These are phyloP conservation scores for Tinea semifulvella DNA, from an alignment of 2,888 invertebrate genomes.

Conservation along the genomic window DNA sequence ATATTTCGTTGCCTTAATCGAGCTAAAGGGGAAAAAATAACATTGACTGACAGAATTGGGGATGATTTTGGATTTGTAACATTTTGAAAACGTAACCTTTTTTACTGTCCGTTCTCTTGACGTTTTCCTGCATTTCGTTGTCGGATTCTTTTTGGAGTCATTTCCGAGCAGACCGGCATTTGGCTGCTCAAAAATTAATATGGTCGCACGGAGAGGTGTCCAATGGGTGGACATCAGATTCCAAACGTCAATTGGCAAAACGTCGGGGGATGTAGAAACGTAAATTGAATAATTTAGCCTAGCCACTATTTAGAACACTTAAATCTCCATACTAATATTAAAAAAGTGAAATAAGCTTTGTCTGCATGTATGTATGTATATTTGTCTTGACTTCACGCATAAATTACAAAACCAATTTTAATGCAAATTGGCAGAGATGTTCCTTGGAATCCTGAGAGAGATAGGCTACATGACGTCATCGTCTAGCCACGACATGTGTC, in stretches of 20 bases:
- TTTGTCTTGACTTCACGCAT: too few relatives aligned
- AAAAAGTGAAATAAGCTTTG: too few relatives aligned
- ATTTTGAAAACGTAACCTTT: neutral
- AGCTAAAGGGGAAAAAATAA: neutral
- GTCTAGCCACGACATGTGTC: too few relatives aligned
- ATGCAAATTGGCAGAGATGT: too few relatives aligned
- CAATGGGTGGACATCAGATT: neutral
- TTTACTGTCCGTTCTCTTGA: neutral
- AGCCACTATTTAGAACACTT: neutral
- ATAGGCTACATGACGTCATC: too few relatives aligned
- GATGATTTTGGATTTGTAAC: neutral
- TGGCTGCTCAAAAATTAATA: neutral
- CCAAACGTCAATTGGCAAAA: neutral
- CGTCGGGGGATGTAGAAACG: neutral
- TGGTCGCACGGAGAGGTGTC: neutral
- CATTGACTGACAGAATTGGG: constrained; percentile 5
- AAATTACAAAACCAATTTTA: too few relatives aligned
- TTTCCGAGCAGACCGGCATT: neutral
- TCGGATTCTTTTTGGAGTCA: neutral
- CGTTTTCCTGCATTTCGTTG: neutral
- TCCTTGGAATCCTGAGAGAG: too few relatives aligned
- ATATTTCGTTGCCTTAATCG: neutral
- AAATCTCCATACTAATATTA: neutral
- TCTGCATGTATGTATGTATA: too few relatives aligned
- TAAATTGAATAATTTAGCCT: neutral